These are phyloP conservation scores for Drosophila setifemur DNA, from an alignment of 1,140 invertebrate genomes.

Conservation along the genomic window DNA sequence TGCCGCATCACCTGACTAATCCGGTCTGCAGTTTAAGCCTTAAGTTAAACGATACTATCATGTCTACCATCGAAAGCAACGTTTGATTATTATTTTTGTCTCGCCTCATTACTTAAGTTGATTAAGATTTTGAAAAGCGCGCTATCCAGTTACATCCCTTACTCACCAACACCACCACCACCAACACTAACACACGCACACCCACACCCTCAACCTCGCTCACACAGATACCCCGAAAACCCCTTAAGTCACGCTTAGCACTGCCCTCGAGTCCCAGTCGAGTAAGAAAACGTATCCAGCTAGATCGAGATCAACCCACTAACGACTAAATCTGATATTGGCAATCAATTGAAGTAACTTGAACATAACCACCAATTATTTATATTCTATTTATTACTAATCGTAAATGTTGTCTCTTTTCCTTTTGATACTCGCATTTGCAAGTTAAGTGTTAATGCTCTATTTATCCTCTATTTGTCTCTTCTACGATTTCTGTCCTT, in stretches of 20 bases:
- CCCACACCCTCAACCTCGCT: constrained; percentile 2
- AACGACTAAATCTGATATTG: constrained; percentile 41
- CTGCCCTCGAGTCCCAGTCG: constrained; percentile 29
- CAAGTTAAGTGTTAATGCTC: constrained; percentile 39
- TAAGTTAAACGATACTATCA: constrained; percentile 29
- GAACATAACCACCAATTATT: constrained; percentile 31
- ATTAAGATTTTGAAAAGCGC: constrained; percentile 61
- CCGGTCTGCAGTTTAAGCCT: constrained; percentile 14
- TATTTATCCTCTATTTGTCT: constrained; percentile 6
- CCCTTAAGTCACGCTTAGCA: constrained; percentile 35
- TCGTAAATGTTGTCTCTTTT: constrained; percentile 46
- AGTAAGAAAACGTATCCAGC: constrained; percentile 53
- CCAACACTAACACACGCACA: constrained; percentile 1
- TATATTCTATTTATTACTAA: constrained; percentile 19
- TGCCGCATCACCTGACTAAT: constrained; percentile 11
- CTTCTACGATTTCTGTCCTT: not conserved
- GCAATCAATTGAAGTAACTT: constrained; percentile 38
- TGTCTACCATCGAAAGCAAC: constrained; percentile 31
- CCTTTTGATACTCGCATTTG: constrained; percentile 30
- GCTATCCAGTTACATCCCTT: constrained; percentile 52
- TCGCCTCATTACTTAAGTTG: constrained; percentile 46
- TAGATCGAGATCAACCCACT: constrained; percentile 57
- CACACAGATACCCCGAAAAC: constrained; percentile 6
- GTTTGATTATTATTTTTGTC: constrained; percentile 28
- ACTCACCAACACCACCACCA: no score